phyloP scores from a whole-genome alignment of 2,797 vertebrate species.

The Microctenopoma stevenorrisi region DNA sequence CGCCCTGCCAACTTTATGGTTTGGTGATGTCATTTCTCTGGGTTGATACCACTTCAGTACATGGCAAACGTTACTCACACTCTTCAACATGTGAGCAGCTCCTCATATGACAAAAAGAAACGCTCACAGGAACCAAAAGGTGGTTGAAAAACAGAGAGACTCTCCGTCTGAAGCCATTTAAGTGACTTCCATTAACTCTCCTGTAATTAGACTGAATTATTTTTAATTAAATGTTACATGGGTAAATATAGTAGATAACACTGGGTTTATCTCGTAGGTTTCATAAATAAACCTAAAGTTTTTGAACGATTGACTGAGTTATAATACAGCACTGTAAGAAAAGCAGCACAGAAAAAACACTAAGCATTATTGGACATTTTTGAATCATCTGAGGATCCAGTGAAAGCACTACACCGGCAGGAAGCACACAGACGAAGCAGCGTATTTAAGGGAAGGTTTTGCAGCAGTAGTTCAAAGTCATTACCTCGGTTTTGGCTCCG shows the following conservation, averaged over 20 bases:
- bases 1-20: slow-evolving; percentile 29
- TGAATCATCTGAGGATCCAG: background rate
- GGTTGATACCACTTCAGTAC: slow-evolving; percentile 86
- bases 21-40: slow-evolving; percentile 91
- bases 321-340: slow-evolving; percentile 1
- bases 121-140: slow-evolving; percentile 62
- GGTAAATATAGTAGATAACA: slow-evolving; percentile 26
- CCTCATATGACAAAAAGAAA: slow-evolving; percentile 73
- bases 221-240: slow-evolving; percentile 43
- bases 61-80: slow-evolving; percentile 81
- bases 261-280: slow-evolving; percentile 23
- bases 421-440: background rate
- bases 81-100: slow-evolving; percentile 70
- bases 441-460: background rate
- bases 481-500: slow-evolving; percentile 97
- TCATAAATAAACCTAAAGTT: slow-evolving; percentile 19
- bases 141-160: slow-evolving; percentile 51
- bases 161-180: slow-evolving; percentile 61
- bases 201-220: slow-evolving; percentile 66
- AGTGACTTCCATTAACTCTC: slow-evolving; percentile 68
- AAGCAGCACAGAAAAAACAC: background rate
- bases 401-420: background rate
- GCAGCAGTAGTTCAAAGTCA: slow-evolving; percentile 46
- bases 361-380: slow-evolving; percentile 19
- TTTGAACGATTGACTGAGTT: background rate